Conservation (phyloP, 2,797 vertebrate species). For the Sus cebifrons region DNA sequence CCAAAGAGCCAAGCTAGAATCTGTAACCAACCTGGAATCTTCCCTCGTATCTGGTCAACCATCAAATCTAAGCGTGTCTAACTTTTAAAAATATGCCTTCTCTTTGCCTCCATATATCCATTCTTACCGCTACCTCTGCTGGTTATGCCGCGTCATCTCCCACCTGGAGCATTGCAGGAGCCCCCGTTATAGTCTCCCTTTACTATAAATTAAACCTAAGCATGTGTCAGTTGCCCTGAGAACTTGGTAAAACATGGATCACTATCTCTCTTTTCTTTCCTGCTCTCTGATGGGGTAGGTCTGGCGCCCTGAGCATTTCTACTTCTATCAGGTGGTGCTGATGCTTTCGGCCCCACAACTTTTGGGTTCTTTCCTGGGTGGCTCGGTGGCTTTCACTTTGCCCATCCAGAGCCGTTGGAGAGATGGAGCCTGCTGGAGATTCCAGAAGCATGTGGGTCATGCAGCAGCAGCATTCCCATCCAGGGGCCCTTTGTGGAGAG, state of each 20-base stretch:
- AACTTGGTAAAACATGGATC: not conserved
- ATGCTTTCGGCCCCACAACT: not conserved
- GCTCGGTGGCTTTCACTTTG: conserved; percentile 64
- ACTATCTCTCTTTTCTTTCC: not conserved
- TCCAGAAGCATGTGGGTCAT: conserved; percentile 86
- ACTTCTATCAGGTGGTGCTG: not conserved
- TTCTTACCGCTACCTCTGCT: not conserved
- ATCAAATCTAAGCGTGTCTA: not conserved
- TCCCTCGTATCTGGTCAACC: not conserved
- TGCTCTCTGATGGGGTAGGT: not conserved
- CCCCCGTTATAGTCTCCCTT: not conserved
- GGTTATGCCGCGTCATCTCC: not conserved
- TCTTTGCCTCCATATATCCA: not conserved
- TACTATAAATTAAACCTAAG: not conserved
- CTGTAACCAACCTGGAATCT: not conserved
- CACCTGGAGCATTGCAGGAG: not conserved
- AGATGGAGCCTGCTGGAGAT: conserved; percentile 83
- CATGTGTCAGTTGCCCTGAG: not conserved
- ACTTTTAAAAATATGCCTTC: not conserved
- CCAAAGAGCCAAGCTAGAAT: not conserved
- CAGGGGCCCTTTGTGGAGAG: conserved; percentile 85
- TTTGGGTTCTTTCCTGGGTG: conserved; percentile 57
- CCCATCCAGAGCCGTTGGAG: conserved; percentile 79
- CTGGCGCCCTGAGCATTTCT: not conserved
- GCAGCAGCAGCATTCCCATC: conserved; percentile 69